phyloP scores from a whole-genome alignment of 1,140 invertebrate species.

The Drosophila pallidifrons region DNA sequence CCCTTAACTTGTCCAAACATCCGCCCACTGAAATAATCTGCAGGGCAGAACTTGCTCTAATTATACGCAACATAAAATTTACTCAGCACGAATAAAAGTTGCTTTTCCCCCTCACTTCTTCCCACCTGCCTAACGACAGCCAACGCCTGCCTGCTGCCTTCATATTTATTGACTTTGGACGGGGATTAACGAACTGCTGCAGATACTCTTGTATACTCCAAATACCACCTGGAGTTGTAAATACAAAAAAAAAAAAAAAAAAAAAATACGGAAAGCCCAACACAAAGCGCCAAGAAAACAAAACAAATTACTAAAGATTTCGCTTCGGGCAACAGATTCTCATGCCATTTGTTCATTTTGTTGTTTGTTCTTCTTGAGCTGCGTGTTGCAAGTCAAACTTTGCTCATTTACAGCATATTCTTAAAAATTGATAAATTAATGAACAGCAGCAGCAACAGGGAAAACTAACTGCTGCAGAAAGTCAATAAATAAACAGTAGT shows the following conservation, averaged over 20 bases:
- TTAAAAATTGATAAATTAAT: constrained; percentile 25
- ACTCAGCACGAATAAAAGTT: constrained; percentile 64
- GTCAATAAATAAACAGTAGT: constrained; percentile 2
- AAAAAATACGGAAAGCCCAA: not conserved
- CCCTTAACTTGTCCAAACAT: constrained; percentile 2
- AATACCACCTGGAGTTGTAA: constrained; percentile 17
- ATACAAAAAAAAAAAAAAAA: too few species aligned
- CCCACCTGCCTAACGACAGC: too few species aligned
- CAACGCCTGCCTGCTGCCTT: not conserved
- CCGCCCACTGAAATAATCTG: constrained; percentile 65
- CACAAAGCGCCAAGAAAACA: not conserved
- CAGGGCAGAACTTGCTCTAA: constrained; percentile 73
- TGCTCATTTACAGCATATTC: constrained; percentile 6
- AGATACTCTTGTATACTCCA: constrained; percentile 6
- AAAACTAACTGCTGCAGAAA: not conserved
- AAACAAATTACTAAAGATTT: constrained; percentile 33
- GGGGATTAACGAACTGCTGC: constrained; percentile 34
- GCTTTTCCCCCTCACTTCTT: not conserved
- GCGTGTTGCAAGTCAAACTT: constrained; percentile 1
- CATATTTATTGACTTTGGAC: constrained; percentile 33
- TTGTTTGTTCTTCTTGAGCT: not conserved
- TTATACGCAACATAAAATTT: constrained; percentile 83
- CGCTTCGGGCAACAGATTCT: not conserved
- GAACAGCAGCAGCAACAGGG: not conserved
- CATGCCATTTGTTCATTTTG: constrained; percentile 1